Conservation (phyloP, 2,888 invertebrate species). For the Ethmia dodecea region DNA sequence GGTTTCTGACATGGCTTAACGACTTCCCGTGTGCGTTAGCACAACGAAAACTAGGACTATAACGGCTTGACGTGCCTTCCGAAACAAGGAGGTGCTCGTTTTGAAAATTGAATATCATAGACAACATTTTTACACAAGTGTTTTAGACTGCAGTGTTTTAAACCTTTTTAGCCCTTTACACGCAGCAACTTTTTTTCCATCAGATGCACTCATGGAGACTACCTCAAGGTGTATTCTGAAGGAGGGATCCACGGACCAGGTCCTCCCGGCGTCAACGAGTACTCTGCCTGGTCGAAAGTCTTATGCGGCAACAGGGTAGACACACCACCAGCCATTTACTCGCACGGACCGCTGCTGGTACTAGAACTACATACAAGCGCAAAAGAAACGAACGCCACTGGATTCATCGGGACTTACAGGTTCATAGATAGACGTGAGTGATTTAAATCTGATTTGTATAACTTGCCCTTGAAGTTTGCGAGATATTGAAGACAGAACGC, state of each 20-base stretch:
- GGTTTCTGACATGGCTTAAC: too few relatives aligned
- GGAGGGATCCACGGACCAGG: constrained; percentile 82
- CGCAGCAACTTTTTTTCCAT: constrained; percentile 39
- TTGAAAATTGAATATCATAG: too few relatives aligned
- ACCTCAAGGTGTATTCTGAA: constrained; percentile 87
- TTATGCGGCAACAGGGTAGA: constrained; percentile 85
- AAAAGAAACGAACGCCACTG: constrained; percentile 75
- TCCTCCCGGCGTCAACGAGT: constrained; percentile 86
- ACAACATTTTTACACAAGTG: too few relatives aligned
- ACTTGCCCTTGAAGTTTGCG: too few relatives aligned
- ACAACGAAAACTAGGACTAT: too few relatives aligned
- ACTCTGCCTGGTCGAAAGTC: constrained; percentile 85
- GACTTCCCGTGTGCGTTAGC: too few relatives aligned
- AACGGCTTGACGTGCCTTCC: too few relatives aligned
- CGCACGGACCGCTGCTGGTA: constrained; percentile 83
- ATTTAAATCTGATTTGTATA: too few relatives aligned
- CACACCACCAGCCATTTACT: constrained; percentile 85
- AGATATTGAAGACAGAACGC: too few relatives aligned
- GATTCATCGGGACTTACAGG: constrained; percentile 85
- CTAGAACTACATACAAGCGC: constrained; percentile 83
- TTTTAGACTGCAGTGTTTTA: too few relatives aligned
- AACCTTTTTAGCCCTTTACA: too few relatives aligned
- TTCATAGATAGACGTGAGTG: constrained; percentile 88
- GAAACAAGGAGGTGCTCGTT: too few relatives aligned
- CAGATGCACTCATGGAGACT: constrained; percentile 86